Conservation (phyloP, 1,140 invertebrate genomes). For the Drosophila pallidifrons region DNA sequence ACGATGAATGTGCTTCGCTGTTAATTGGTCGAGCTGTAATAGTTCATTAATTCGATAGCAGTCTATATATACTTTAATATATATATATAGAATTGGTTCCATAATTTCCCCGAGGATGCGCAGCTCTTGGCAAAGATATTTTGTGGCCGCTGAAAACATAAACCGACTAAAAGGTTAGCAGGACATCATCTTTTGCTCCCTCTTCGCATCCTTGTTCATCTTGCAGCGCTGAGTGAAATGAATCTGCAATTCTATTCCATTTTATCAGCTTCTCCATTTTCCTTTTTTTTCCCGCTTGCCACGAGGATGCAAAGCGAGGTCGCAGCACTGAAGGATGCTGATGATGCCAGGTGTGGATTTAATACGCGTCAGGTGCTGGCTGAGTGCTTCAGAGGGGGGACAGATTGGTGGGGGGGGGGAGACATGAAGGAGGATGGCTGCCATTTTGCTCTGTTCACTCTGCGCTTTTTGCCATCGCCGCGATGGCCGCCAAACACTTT, state of each 20-base stretch:
- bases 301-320: not conserved
- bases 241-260: slow-evolving; percentile 81
- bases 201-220: not conserved
- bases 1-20: slow-evolving; percentile 22
- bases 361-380: slow-evolving; percentile 33
- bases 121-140: not conserved
- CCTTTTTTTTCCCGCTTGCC: not conserved
- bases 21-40: slow-evolving; percentile 39
- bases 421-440: not conserved
- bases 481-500: slow-evolving; percentile 64
- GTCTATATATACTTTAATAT: too few relatives aligned
- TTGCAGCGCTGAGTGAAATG: slow-evolving; percentile 68
- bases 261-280: slow-evolving; percentile 50
- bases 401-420: too few relatives aligned
- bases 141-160: slow-evolving; percentile 42
- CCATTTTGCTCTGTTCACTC: slow-evolving; percentile 25
- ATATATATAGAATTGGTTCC: not conserved
- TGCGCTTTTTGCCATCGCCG: slow-evolving; percentile 47
- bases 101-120: not conserved
- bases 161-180: slow-evolving; percentile 62
- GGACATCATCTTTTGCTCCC: slow-evolving; percentile 21
- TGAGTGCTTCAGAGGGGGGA: not conserved
- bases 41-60: slow-evolving; percentile 40
- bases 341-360: slow-evolving; percentile 28
- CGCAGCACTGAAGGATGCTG: not conserved